Evolutionary conservation across 2,113 vertebrate species (phyloP), one percentile per base, ranked within the genome.

Genomic region (Petromus typicus): DNA sequence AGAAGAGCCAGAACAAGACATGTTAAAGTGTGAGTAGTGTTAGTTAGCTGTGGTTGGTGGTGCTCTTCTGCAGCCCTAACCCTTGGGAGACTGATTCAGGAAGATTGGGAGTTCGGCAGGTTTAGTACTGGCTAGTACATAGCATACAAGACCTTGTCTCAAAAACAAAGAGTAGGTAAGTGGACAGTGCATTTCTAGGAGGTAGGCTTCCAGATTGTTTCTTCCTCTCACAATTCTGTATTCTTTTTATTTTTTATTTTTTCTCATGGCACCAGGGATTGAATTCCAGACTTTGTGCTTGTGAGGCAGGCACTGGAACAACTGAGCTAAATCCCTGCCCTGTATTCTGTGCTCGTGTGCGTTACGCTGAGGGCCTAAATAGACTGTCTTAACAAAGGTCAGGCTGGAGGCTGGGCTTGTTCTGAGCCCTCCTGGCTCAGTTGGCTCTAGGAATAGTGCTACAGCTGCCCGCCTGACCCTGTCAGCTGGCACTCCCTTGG

Each of bases 301-400:
- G 48, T 51, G 48, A 51, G 48, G 48, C 6, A 51, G 48, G 48
- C 48, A 51, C 48, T 51, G 48, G 48, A 51, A 51, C 48, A 5
- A 51, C 48, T 51, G 48, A 51, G 48, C 48, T 51, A 51, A 51
- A 51, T 51, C 48, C 10, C 48, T 51, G 48, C 48, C 48, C 10
- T 51, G 48, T 51, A 51, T 51, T 51, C 48, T 51, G 48, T 51
- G 10, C 48, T 51, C 48, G 5, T 51, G 8, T 13, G 43, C 27
- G 1, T 27, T 61, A 2, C 23, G 37, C 23, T 7, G 32, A 17
- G 56, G 45, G 5, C n/a, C 37, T 6, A 27, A 7, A 0, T 22
- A 8, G 40, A 54, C 5, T 14, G 27, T 22, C 30, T 54, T 16
- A 17, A 5, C 30, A 64, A 2, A 79, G 25, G 40, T 32, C 14